phyloP scores from a whole-genome alignment of 92 coral and sea anemone species.

The Nematostella vectensis region DNA sequence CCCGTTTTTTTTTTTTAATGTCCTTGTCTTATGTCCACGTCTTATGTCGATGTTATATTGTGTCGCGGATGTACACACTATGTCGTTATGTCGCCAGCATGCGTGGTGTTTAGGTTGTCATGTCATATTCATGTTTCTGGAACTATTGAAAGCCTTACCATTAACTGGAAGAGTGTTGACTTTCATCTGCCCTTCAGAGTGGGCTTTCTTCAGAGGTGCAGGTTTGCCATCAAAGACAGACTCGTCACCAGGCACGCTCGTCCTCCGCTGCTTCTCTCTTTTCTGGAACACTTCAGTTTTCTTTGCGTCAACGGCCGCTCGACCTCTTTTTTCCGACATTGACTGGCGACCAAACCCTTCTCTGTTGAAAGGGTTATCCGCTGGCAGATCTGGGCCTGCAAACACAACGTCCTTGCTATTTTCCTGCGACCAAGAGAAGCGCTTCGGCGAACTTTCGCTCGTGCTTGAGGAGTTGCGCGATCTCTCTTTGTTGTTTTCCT shows the following conservation, averaged over 20 bases:
- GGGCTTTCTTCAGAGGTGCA: constrained; percentile 20
- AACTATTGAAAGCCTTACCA: too few relatives aligned
- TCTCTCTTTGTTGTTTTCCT: too few relatives aligned
- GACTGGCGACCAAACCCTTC: constrained; percentile 95
- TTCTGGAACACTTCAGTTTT: constrained; percentile 69
- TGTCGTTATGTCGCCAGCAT: not conserved
- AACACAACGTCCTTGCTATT: constrained; percentile 39
- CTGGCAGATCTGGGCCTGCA: constrained; percentile 35
- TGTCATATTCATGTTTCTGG: too few relatives aligned
- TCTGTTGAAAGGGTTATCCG: constrained; percentile 64
- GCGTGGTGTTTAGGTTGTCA: too few relatives aligned
- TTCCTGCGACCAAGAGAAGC: constrained; percentile 5
- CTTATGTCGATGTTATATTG: too few relatives aligned
- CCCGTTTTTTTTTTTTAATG: too few relatives aligned
- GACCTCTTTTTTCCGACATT: constrained; percentile 93
- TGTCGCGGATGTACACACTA: not conserved
- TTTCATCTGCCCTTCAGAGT: constrained; percentile 34
- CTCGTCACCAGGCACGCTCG: constrained; percentile 6
- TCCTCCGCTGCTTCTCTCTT: constrained; percentile 48
- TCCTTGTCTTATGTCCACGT: too few relatives aligned
- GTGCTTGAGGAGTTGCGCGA: not conserved
- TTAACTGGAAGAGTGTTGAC: too few relatives aligned
- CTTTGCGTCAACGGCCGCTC: constrained; percentile 76
- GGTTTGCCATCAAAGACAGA: constrained; percentile 2
- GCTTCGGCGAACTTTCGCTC: constrained; percentile 3